These are phyloP conservation scores for Mya arenaria DNA, from an alignment of 1,140 invertebrate species.

Conservation along the genomic window DNA sequence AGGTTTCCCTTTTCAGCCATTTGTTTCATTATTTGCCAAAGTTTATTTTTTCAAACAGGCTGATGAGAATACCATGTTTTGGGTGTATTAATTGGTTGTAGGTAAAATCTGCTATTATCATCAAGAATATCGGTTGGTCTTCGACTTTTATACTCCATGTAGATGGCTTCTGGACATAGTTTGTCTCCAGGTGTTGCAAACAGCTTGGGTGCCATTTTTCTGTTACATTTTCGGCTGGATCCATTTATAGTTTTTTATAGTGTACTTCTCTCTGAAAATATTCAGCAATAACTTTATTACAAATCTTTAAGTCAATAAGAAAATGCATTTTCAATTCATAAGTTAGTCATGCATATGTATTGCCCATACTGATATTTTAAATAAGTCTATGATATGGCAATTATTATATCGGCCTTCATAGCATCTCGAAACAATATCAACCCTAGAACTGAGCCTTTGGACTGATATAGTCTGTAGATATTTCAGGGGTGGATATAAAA, in stretches of 20 bases:
- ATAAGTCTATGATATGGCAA: background rate
- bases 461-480: no score
- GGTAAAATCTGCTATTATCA: background rate
- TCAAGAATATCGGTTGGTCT: slow-evolving; percentile 5
- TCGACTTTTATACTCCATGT: background rate
- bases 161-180: background rate
- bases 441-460: background rate
- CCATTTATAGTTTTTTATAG: slow-evolving; percentile 34
- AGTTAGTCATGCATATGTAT: background rate
- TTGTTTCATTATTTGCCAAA: background rate
- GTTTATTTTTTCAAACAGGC: background rate
- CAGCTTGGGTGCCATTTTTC: background rate
- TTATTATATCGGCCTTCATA: no score
- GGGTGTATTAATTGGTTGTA: background rate
- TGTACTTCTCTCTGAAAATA: slow-evolving; percentile 46
- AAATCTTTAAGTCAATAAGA: no score
- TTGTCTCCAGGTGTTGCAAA: slow-evolving; percentile 5
- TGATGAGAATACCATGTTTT: background rate
- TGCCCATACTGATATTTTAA: background rate
- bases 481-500: no score
- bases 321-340: background rate
- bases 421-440: background rate
- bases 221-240: background rate
- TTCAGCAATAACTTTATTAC: no score
- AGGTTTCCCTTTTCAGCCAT: background rate